Evolutionary conservation across 1,140 invertebrate genomes (phyloP).

Genomic region (Apis cerana): DNA sequence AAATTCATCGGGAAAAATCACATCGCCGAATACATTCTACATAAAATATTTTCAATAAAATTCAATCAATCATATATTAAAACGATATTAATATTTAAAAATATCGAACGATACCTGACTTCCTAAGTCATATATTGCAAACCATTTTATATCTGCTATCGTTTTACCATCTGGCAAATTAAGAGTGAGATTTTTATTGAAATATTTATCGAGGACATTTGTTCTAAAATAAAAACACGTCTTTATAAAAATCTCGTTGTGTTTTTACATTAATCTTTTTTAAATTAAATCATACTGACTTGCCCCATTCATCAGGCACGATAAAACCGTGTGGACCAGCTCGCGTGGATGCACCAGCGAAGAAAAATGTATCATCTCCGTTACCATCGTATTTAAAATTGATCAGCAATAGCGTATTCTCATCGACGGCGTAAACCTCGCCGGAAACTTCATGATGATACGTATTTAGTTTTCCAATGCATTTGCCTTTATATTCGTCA

Average conservation of each 20-base stretch:
- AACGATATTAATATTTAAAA: not conserved
- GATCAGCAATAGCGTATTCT: conserved; percentile 90
- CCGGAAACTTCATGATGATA: conserved; percentile 95
- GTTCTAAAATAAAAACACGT: conserved; percentile 84
- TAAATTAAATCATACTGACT: conserved; percentile 82
- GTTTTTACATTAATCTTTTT: not conserved
- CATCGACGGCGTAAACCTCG: conserved; percentile 94
- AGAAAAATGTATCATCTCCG: conserved; percentile 95
- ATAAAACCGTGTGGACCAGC: conserved; percentile 95
- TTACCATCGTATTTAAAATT: conserved; percentile 96
- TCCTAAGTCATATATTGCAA: conserved; percentile 93
- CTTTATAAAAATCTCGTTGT: not conserved
- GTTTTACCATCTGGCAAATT: conserved; percentile 93
- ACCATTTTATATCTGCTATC: conserved; percentile 94
- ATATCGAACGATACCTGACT: conserved; percentile 83
- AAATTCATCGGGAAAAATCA: conserved; percentile 95
- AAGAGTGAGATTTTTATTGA: conserved; percentile 92
- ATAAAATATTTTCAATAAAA: not conserved
- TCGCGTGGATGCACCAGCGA: conserved; percentile 92
- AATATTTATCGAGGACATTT: conserved; percentile 91
- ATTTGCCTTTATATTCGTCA: conserved; percentile 90
- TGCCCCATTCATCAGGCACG: conserved; percentile 92
- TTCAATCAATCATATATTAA: not conserved
- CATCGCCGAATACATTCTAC: conserved; percentile 93
- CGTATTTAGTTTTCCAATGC: conserved; percentile 92